These are phyloP conservation scores for Leptopilina boulardi DNA, from an alignment of 1,140 invertebrate species.

Conservation along the genomic window DNA sequence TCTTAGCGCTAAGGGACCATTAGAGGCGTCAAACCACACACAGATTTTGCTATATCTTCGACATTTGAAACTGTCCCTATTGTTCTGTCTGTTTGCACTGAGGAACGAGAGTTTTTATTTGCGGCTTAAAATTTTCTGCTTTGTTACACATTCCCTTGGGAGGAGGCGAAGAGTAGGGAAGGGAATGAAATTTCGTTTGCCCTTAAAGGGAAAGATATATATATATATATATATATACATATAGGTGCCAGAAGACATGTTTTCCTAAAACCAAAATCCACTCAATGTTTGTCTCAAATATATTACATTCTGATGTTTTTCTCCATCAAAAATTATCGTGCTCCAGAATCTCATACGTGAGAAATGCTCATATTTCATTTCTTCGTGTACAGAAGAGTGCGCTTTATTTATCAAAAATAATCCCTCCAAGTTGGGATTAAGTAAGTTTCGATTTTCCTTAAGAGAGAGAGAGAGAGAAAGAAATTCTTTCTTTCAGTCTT, in stretches of 20 bases:
- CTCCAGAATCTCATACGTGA: conserved; percentile 44
- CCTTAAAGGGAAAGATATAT: background rate
- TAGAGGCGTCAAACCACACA: conserved; percentile 32
- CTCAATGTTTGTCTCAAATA: conserved; percentile 43
- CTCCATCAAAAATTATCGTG: conserved; percentile 47
- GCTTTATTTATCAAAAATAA: conserved; percentile 65
- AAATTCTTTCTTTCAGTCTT: conserved; percentile 33
- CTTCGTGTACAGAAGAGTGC: background rate
- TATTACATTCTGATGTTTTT: conserved; percentile 31
- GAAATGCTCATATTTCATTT: conserved; percentile 38
- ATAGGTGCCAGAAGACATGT: conserved; percentile 46
- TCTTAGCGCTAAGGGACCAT: background rate
- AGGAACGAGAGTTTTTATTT: conserved; percentile 38
- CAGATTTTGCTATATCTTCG: conserved; percentile 21
- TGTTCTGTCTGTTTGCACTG: conserved; percentile 36
- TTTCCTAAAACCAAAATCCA: conserved; percentile 54
- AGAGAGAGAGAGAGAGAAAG: too few species aligned
- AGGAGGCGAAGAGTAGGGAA: too few species aligned
- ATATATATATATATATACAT: too few species aligned
- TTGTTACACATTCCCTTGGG: conserved; percentile 45
- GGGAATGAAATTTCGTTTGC: conserved; percentile 16
- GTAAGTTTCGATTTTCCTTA: conserved; percentile 63
- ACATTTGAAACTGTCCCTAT: conserved; percentile 14
- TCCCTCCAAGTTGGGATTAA: conserved; percentile 58
- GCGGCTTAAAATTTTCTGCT: conserved; percentile 49